Conservation (phyloP, 1,140 invertebrate genomes). For the Galendromus occidentalis region DNA sequence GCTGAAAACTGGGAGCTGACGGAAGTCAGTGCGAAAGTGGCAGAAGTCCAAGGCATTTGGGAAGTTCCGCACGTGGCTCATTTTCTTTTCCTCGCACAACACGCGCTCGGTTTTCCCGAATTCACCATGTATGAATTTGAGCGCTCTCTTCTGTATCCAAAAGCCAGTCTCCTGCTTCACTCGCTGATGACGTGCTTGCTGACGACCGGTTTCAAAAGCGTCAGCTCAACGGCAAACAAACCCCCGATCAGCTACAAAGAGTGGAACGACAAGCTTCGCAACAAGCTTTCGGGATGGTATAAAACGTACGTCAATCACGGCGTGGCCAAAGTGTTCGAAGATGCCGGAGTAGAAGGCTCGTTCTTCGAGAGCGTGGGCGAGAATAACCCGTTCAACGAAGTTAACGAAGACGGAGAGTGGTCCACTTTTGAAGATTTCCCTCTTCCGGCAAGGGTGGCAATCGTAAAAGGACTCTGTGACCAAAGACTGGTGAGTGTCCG, state of each 20-base stretch:
- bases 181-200: slow-evolving; percentile 38
- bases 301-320: background rate
- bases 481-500: background rate
- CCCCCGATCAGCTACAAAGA: background rate
- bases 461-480: background rate
- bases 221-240: background rate
- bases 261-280: slow-evolving; percentile 7
- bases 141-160: slow-evolving; percentile 37
- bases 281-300: background rate
- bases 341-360: background rate
- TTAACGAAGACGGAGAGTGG: background rate
- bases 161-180: slow-evolving; percentile 35
- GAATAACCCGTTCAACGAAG: background rate
- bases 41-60: background rate
- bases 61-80: slow-evolving; percentile 34
- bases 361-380: background rate
- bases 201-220: slow-evolving; percentile 17
- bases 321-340: background rate
- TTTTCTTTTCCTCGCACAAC: slow-evolving; percentile 36
- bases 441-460: background rate
- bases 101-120: slow-evolving; percentile 29
- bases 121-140: slow-evolving; percentile 40
- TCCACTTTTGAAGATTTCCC: slow-evolving; percentile 5
- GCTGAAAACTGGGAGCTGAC: slow-evolving; percentile 17
- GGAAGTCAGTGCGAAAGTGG: background rate